phyloP scores from a whole-genome alignment of 2,888 invertebrate genomes.

The Microdon myrmicae region DNA sequence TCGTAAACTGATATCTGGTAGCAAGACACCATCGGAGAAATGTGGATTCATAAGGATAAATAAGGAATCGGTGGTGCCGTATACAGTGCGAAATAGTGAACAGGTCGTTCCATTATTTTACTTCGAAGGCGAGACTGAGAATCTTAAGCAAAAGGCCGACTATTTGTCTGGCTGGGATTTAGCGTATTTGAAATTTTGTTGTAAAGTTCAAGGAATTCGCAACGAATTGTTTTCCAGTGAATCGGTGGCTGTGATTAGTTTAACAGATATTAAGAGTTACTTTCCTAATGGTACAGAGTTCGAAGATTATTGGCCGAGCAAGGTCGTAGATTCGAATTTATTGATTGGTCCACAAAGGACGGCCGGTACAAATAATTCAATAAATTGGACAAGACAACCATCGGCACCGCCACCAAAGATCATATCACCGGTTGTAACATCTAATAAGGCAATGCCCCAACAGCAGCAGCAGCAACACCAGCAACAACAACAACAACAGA shows the following conservation, averaged over 20 bases:
- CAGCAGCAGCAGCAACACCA: constrained; percentile 57
- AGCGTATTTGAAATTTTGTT: constrained; percentile 92
- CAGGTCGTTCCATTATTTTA: constrained; percentile 93
- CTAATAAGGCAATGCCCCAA: constrained; percentile 57
- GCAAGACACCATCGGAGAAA: constrained; percentile 77
- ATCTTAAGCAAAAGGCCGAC: constrained; percentile 86
- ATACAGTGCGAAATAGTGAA: constrained; percentile 82
- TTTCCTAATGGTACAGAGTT: constrained; percentile 90
- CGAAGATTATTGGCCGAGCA: constrained; percentile 93
- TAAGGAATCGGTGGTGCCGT: constrained; percentile 92
- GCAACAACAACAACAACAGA: constrained; percentile 55
- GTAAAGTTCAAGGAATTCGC: constrained; percentile 91
- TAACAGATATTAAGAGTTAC: constrained; percentile 89
- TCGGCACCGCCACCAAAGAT: constrained; percentile 74
- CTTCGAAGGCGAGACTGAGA: constrained; percentile 88
- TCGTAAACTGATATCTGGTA: constrained; percentile 79
- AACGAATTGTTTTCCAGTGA: constrained; percentile 92
- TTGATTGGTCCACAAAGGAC: constrained; percentile 73
- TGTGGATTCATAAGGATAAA: constrained; percentile 93
- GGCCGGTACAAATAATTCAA: constrained; percentile 69
- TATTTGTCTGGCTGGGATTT: constrained; percentile 91
- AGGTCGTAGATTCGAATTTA: constrained; percentile 84
- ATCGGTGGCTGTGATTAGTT: constrained; percentile 88
- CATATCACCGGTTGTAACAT: constrained; percentile 55
- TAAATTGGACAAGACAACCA: constrained; percentile 84